These are phyloP conservation scores for Esperia sulphurella DNA, from an alignment of 2,888 invertebrate species.

Conservation along the genomic window DNA sequence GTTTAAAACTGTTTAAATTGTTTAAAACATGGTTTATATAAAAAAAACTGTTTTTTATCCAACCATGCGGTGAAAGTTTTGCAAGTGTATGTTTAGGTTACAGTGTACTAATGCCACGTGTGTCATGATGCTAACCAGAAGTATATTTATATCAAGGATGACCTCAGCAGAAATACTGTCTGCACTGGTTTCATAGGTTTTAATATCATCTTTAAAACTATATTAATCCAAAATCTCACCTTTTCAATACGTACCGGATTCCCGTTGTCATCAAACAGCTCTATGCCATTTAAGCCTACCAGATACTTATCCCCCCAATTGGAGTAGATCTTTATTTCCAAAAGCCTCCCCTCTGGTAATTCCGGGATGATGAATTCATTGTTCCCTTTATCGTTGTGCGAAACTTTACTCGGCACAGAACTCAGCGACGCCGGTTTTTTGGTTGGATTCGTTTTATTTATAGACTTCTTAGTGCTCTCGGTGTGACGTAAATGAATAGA, in stretches of 20 bases:
- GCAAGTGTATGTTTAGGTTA: too few relatives aligned
- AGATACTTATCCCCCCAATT: constrained; percentile 91
- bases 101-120: too few relatives aligned
- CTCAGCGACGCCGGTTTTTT: constrained; percentile 41
- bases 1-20: too few relatives aligned
- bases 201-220: too few relatives aligned
- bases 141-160: too few relatives aligned
- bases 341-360: constrained; percentile 82
- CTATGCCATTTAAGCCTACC: constrained; percentile 88
- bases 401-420: constrained; percentile 36
- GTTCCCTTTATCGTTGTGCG: constrained; percentile 39
- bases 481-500: constrained; percentile 1
- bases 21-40: too few relatives aligned
- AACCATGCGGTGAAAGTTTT: too few relatives aligned
- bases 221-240: constrained; percentile 52
- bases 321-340: constrained; percentile 83
- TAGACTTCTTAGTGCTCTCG: constrained; percentile 26
- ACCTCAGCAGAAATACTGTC: too few relatives aligned
- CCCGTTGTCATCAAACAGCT: constrained; percentile 84
- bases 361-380: constrained; percentile 86
- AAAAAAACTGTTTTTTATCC: too few relatives aligned
- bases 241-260: constrained; percentile 78
- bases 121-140: too few relatives aligned
- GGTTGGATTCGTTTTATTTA: constrained; percentile 29
- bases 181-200: too few relatives aligned